Base-by-base conservation (phyloP, 1,140 invertebrate species). In the Hyles vespertilio region DNA sequence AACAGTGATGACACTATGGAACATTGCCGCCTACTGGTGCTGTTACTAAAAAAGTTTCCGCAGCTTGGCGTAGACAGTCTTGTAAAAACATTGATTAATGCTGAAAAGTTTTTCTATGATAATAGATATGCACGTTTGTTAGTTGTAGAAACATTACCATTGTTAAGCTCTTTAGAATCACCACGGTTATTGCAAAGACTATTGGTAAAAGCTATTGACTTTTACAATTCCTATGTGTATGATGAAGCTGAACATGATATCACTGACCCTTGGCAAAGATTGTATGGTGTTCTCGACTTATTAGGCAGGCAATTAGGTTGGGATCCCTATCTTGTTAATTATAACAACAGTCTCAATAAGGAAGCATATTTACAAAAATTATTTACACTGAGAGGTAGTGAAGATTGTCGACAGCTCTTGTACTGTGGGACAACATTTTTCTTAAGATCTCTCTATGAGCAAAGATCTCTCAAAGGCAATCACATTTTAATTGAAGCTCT, bases 1-100 rank as follows among this genome's bases (percentile, higher is more conserved):
- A 93, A 95, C 59, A 95, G 95, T 73, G 94, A 95, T 80, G 95
- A 97, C 79, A 96, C 94, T 32, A 94, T 96, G 91, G 95, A 97
- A 75, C 95, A 96, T 82, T 96, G 96, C 79, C 92, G 94, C 67
- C 85, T 97, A 50, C 87, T 96, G 48, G 90, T 97, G 34, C 78
- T 97, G 46, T 89, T 97, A 53, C 89, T 97, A 50, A 93, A 93
- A 69, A 93, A 93, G 74, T 97, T 97, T 90, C 95, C 95, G 44
- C 93, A 94, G 73, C 92, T 95, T n/a, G 92, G 96, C 81, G 95
- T 94, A 44, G 95, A 95, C 89, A 90, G 88, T 59, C 84, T 95
- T 52, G 92, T 95, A 2, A 95, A 96, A 78, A 95, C 94, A 33
- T 84, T 96, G 62, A 90, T 95, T 56, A 93, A 92, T 71, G 93